A percentile compares a stretch with the other conserved stretches of the same genome.
Evolutionary conservation across 2,113 vertebrate genomes (phyloP).

Genomic region (Pseudonaja textilis): DNA sequence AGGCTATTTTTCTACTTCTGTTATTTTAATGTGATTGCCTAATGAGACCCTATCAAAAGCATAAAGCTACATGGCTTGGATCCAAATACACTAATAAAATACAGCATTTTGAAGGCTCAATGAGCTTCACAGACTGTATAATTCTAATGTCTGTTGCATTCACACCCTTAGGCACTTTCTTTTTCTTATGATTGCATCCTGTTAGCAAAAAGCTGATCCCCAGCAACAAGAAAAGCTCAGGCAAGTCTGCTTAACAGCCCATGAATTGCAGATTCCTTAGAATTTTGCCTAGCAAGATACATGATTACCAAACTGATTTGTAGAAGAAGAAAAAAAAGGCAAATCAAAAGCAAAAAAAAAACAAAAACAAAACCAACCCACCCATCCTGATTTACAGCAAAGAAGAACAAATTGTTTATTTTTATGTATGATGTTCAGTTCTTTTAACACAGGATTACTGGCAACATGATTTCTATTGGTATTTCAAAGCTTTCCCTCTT

Average conservation of each 20-base stretch:
- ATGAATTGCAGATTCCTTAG: constrained; percentile 44
- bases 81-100: constrained; percentile 50
- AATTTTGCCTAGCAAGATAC: constrained; percentile 49
- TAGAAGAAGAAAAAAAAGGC: constrained; percentile 44
- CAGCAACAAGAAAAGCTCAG: constrained; percentile 42
- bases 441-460: constrained; percentile 34
- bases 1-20: neutral
- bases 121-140: constrained; percentile 41
- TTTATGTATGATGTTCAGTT: constrained; percentile 43
- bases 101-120: constrained; percentile 45
- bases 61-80: constrained; percentile 42
- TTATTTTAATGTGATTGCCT: constrained; percentile 36
- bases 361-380: no score
- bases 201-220: constrained; percentile 51
- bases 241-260: constrained; percentile 43
- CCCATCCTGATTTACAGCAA: constrained; percentile 37
- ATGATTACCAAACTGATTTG: constrained; percentile 55
- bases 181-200: constrained; percentile 48
- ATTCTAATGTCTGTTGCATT: constrained; percentile 44
- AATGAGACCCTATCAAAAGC: constrained; percentile 48
- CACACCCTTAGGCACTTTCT: constrained; percentile 39
- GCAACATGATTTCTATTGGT: constrained; percentile 14
- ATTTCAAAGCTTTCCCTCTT: constrained; percentile 5
- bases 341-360: constrained; percentile 54
- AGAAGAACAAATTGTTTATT: constrained; percentile 42